A percentile compares a stretch with the other conserved stretches of the same genome.
Evolutionary conservation across 30 jellyfish, hydroid and myxozoan genomes (phyloP).

Genomic region (Clytia hemisphaerica): DNA sequence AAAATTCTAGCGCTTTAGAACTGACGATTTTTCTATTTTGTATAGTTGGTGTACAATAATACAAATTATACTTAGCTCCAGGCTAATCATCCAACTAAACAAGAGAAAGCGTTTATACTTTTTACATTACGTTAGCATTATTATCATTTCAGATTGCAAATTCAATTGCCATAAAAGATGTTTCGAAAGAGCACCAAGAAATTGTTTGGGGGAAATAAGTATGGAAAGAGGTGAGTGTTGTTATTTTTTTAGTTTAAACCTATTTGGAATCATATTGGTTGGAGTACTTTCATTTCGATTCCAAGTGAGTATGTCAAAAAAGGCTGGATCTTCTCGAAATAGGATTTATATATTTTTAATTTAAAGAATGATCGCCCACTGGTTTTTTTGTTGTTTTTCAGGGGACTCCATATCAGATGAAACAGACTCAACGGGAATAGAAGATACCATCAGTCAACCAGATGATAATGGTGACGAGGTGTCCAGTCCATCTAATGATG

Average conservation of each 20-base stretch:
- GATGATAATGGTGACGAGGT: constrained; percentile 44
- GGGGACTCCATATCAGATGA: constrained; percentile 71
- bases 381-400: neutral
- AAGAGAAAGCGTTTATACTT: too few species aligned
- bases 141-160: constrained; percentile 66
- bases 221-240: constrained; percentile 51
- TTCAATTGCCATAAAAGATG: constrained; percentile 85
- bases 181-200: constrained; percentile 83
- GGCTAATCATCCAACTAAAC: too few species aligned
- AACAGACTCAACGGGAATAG: constrained; percentile 32
- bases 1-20: neutral
- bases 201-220: constrained; percentile 72
- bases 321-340: too few species aligned
- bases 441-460: constrained; percentile 51
- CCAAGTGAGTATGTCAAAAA: neutral
- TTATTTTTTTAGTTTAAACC: neutral
- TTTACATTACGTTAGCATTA: neutral
- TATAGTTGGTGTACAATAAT: neutral
- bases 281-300: neutral
- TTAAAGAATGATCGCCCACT: too few species aligned
- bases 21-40: neutral
- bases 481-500: constrained; percentile 42
- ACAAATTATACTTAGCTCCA: neutral
- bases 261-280: neutral
- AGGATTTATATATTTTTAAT: too few species aligned